Percentiles rank a stretch among this genome's conserved stretches.
phyloP scores from a whole-genome alignment of 1,140 invertebrate species.

The Heliothis virescens region DNA sequence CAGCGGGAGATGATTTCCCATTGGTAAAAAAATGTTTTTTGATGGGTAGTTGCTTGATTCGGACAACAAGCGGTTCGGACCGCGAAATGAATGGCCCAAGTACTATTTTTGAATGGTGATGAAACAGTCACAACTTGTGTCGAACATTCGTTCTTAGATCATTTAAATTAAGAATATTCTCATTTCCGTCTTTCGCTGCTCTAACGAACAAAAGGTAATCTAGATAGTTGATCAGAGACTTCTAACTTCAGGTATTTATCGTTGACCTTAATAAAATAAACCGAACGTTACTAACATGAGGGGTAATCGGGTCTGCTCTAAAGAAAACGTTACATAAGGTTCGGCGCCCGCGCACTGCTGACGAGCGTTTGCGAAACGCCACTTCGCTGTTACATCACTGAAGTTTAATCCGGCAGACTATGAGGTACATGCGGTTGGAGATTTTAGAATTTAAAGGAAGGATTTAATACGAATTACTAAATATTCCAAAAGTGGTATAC shows the following conservation, averaged over 20 bases:
- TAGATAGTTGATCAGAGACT: not conserved
- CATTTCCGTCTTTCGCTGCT: too few relatives aligned
- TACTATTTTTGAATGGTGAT: too few relatives aligned
- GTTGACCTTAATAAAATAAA: not conserved
- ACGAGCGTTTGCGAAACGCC: conserved; percentile 46
- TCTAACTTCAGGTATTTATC: not conserved
- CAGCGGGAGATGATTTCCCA: too few relatives aligned
- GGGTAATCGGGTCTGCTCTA: conserved; percentile 25
- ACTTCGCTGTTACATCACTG: conserved; percentile 43
- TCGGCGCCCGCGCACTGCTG: conserved; percentile 21
- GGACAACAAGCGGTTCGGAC: too few relatives aligned
- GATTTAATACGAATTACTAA: too few relatives aligned
- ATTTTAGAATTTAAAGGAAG: not conserved
- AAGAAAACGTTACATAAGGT: conserved; percentile 43
- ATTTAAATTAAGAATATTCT: too few relatives aligned
- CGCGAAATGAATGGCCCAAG: too few relatives aligned
- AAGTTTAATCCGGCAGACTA: conserved; percentile 29
- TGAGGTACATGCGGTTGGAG: not conserved
- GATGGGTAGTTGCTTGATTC: too few relatives aligned
- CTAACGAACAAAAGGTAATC: too few relatives aligned
- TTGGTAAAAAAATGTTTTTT: too few relatives aligned
- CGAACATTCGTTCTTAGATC: too few relatives aligned
- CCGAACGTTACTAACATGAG: conserved; percentile 21
- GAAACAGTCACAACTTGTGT: too few relatives aligned
- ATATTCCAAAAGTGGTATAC: not conserved